Base-by-base conservation (phyloP, 2,888 invertebrate species). In the Rhimphoctona megacephalus region DNA sequence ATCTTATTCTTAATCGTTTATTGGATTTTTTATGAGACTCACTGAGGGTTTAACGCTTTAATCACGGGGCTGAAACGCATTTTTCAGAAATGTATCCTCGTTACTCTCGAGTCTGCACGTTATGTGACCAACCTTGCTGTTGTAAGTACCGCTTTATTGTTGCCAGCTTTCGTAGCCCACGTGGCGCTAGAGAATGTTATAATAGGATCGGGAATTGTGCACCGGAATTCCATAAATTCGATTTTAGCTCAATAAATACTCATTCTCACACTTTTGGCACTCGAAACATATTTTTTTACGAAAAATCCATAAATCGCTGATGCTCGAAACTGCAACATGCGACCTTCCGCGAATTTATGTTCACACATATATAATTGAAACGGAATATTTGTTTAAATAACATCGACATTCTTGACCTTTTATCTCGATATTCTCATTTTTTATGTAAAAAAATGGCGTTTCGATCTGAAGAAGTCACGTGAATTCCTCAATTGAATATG, bases 1-100 rank as follows among this genome's bases (percentile, higher is more conserved):
- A 22, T 52, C 36, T 49, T 64, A 66, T 57, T 73, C 54, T 46
- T 54, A 52, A 74, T 54, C n/a, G 19, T 76, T 61, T 30, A 81
- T 79, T 49, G 19, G 5, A 33, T 22, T 22, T 39, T 57, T 66
- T 17, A 64, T 30, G 49, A 52, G 70, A 57, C 73, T 52, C 52
- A 22, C 25, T 46, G 52, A 25, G 83, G 61, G 64, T 52, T 36
- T 49, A 67, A 52, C 79, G 66, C 19, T 46, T 33, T 76, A 74
- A 85, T 46, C 79, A 87, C 87, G 87, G 79, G 86, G 36, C 52
- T 88, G 64, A 86, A 82, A 81, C 70, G 87, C 79, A 46, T 87
- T 11, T 54, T 80, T 30, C 80, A 84, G 39, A 87, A 85, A 87
- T 88, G 87, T 67, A 76, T 89, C 33, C 81, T 83, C 67, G 76